These are phyloP conservation scores for Erythrolamprus reginae DNA, from an alignment of 2,113 vertebrate species.

Conservation along the genomic window DNA sequence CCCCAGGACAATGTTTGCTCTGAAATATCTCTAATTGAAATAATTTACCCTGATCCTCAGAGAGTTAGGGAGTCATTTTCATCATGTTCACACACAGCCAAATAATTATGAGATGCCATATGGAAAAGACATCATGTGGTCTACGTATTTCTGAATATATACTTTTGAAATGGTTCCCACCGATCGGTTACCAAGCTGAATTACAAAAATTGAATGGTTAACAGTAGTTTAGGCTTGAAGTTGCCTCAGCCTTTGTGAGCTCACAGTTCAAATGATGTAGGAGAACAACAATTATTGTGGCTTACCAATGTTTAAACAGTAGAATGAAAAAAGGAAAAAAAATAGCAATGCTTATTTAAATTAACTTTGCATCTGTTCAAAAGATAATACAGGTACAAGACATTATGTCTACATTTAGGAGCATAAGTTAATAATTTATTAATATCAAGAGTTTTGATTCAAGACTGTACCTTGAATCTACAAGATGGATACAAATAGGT, in stretches of 20 bases:
- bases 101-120: slow-evolving; percentile 78
- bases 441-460: neutral
- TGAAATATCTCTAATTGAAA: slow-evolving; percentile 82
- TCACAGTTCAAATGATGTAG: slow-evolving; percentile 64
- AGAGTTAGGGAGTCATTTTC: slow-evolving; percentile 83
- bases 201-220: slow-evolving; percentile 71
- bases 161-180: slow-evolving; percentile 75
- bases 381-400: slow-evolving; percentile 14
- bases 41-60: slow-evolving; percentile 88
- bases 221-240: slow-evolving; percentile 63
- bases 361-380: neutral
- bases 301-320: slow-evolving; percentile 56
- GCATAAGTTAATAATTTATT: slow-evolving; percentile 36
- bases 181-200: slow-evolving; percentile 75
- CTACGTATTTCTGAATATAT: slow-evolving; percentile 75
- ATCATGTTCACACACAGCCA: slow-evolving; percentile 82
- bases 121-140: slow-evolving; percentile 87
- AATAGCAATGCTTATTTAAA: slow-evolving; percentile 7
- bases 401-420: slow-evolving; percentile 13
- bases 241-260: slow-evolving; percentile 65
- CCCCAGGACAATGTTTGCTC: slow-evolving; percentile 80
- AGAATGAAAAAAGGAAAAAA: slow-evolving; percentile 9
- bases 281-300: slow-evolving; percentile 63
- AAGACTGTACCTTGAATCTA: neutral
- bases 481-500: neutral